Conservation (phyloP, 1,140 invertebrate species). For the Campoletis sonorensis region DNA sequence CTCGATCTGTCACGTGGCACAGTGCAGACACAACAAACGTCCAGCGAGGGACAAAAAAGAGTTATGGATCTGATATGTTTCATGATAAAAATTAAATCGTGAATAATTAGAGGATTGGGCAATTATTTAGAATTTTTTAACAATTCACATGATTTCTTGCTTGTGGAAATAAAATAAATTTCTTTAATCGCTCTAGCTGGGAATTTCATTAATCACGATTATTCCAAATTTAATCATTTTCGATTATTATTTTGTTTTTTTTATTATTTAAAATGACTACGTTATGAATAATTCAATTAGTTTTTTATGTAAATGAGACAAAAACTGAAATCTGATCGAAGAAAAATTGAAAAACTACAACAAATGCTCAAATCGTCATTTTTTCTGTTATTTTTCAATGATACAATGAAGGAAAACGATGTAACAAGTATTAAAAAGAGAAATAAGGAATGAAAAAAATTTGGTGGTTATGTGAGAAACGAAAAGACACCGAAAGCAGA, state of each 20-base stretch:
- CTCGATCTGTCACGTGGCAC: constrained; percentile 17
- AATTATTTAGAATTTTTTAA: not conserved
- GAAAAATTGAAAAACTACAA: not conserved
- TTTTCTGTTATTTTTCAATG: not conserved
- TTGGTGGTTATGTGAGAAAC: not conserved
- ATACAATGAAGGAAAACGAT: not conserved
- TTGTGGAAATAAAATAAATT: not conserved
- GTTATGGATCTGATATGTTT: not conserved
- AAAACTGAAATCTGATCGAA: no score
- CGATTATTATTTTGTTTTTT: no score
- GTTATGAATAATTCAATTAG: no score
- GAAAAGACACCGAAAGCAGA: not conserved
- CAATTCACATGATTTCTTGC: not conserved
- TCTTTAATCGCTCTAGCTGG: not conserved
- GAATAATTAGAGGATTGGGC: not conserved
- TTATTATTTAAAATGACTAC: no score
- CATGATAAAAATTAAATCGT: not conserved
- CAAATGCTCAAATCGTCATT: no score
- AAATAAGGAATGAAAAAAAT: not conserved
- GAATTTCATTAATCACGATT: not conserved
- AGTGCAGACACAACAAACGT: constrained; percentile 36
- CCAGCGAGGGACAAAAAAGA: constrained; percentile 30
- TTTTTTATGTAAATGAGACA: no score
- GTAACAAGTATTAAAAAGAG: not conserved
- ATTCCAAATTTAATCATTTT: not conserved